Evolutionary conservation across 2,797 vertebrate genomes (phyloP).

Genomic region (Tarsius wallacei): DNA sequence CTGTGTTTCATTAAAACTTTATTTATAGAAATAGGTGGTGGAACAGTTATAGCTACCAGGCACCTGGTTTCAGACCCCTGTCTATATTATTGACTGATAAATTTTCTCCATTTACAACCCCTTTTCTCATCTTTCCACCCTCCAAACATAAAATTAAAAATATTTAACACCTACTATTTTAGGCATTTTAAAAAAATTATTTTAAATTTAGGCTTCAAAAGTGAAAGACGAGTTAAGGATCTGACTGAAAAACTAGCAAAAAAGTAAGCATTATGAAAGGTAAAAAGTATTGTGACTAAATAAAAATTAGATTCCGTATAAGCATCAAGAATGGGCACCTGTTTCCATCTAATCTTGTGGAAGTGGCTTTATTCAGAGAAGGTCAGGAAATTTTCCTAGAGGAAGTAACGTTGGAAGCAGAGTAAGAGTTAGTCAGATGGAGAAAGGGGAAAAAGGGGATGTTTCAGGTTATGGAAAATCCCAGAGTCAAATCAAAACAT

Average conservation of each 20-base stretch:
- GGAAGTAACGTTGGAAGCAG: background rate
- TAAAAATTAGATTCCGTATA: background rate
- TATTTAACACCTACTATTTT: background rate
- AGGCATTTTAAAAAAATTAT: background rate
- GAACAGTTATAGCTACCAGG: background rate
- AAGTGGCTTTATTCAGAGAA: background rate
- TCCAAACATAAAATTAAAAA: background rate
- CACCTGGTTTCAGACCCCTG: background rate
- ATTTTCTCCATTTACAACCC: background rate
- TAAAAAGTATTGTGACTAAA: background rate
- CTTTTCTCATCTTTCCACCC: background rate
- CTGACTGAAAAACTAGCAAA: background rate
- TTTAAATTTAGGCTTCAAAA: background rate
- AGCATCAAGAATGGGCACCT: fast-evolving
- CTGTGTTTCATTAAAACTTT: background rate
- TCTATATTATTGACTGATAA: background rate
- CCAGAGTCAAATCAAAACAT: background rate
- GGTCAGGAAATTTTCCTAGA: background rate
- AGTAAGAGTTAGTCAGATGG: background rate
- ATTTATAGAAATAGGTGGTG: background rate
- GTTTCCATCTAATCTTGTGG: background rate
- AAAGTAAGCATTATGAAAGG: background rate
- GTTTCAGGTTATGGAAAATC: background rate
- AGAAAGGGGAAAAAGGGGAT: fast-evolving
- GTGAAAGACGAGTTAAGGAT: background rate